These are phyloP conservation scores for Zoanthus sociatus DNA, from an alignment of 92 coral and sea anemone genomes.

Conservation along the genomic window DNA sequence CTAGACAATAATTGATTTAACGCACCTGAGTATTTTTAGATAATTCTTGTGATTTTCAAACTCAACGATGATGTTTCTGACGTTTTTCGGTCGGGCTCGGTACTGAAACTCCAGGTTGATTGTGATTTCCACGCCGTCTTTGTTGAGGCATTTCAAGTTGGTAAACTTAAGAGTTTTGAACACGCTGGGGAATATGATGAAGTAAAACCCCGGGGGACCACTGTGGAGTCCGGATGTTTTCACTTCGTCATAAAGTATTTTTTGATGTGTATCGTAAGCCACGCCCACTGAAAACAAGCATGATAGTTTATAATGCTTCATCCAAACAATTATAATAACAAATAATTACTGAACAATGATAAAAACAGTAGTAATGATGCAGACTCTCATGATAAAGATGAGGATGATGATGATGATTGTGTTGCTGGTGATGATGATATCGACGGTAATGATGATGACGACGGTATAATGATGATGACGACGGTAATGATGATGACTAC, in stretches of 20 bases:
- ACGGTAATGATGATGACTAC: too few relatives aligned
- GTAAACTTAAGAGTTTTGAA: constrained; percentile 69
- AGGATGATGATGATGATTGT: too few relatives aligned
- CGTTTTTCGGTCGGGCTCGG: constrained; percentile 79
- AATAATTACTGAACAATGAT: too few relatives aligned
- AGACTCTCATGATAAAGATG: too few relatives aligned
- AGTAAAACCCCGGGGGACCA: constrained; percentile 85
- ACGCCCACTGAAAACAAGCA: constrained; percentile 68
- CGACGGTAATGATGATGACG: too few relatives aligned
- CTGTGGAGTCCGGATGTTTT: constrained; percentile 85
- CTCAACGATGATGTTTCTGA: constrained; percentile 65
- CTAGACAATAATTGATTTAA: background rate
- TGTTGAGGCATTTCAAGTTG: constrained; percentile 72
- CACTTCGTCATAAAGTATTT: constrained; percentile 63
- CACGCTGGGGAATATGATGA: constrained; percentile 86
- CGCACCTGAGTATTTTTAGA: constrained; percentile 74
- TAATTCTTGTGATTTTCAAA: constrained; percentile 75
- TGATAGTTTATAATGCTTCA: too few relatives aligned
- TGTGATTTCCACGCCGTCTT: constrained; percentile 81
- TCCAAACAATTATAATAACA: too few relatives aligned
- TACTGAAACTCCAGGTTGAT: constrained; percentile 81
- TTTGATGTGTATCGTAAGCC: constrained; percentile 73
- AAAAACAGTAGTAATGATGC: too few relatives aligned
- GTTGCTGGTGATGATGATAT: too few relatives aligned
- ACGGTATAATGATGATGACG: too few relatives aligned